Conservation (phyloP, 2,797 vertebrate genomes). For the Spondyliosoma cantharus region DNA sequence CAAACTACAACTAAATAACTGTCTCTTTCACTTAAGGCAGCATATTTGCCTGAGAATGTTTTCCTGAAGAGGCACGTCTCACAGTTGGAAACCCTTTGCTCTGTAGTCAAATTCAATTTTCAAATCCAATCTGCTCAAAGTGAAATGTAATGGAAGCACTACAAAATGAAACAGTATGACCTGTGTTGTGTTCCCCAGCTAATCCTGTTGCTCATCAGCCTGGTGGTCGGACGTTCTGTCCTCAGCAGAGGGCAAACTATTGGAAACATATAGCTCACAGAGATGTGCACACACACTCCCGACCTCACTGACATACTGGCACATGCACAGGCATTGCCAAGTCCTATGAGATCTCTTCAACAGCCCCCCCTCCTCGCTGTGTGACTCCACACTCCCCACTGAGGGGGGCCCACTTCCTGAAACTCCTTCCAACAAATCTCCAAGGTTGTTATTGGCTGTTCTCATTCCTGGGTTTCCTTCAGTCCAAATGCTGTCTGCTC, state of each 20-base stretch:
- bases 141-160: not conserved
- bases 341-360: not conserved
- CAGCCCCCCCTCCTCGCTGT: not conserved
- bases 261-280: constrained; percentile 4
- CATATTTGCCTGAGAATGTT: not conserved
- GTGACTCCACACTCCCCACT: constrained; percentile 6
- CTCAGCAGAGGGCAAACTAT: not conserved
- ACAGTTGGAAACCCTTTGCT: not conserved
- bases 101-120: not conserved
- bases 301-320: not conserved
- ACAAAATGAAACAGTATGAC: not conserved
- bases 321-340: not conserved
- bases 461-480: constrained; percentile 37
- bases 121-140: not conserved
- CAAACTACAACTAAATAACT: not conserved
- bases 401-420: constrained; percentile 54
- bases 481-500: constrained; percentile 25
- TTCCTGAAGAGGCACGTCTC: not conserved
- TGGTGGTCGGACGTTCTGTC: not conserved
- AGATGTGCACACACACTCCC: not conserved
- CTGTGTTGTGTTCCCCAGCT: not conserved
- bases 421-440: constrained; percentile 39
- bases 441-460: constrained; percentile 54
- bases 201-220: not conserved
- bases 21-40: not conserved